A percentile compares a stretch with the other conserved stretches of the same genome.
Conservation (phyloP, 1,140 invertebrate genomes). For the Phenacoccus solenopsis region DNA sequence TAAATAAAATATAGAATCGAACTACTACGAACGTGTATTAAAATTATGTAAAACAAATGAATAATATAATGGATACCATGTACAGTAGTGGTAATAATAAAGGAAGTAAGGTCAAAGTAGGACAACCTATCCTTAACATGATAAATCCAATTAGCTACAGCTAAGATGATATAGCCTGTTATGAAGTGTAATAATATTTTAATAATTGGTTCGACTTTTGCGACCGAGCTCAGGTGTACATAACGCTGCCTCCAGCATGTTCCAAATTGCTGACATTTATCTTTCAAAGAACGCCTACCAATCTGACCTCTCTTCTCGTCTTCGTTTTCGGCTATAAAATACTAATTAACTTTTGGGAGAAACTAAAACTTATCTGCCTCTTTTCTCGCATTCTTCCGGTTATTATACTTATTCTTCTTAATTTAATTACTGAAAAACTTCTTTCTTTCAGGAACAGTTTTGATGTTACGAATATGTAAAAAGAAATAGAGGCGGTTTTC, state of each 20-base stretch:
- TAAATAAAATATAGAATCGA: too few relatives aligned
- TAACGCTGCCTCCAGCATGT: not conserved
- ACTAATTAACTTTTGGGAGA: not conserved
- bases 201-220: slow-evolving; percentile 15
- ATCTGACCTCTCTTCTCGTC: not conserved
- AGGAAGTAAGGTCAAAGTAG: not conserved
- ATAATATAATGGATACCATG: not conserved
- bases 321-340: slow-evolving; percentile 7
- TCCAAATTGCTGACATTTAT: slow-evolving; percentile 16
- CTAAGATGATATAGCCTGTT: not conserved
- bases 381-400: not conserved
- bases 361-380: not conserved
- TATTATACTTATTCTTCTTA: not conserved
- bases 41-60: not conserved
- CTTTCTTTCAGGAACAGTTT: too few relatives aligned
- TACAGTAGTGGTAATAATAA: not conserved
- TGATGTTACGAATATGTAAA: too few relatives aligned
- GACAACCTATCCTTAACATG: not conserved
- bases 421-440: slow-evolving; percentile 4
- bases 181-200: slow-evolving; percentile 14
- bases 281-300: not conserved
- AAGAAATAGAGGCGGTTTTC: too few relatives aligned
- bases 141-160: not conserved
- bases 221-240: not conserved
- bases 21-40: not conserved